Evolutionary conservation across 2,797 vertebrate genomes (phyloP).

Genomic region (Morelia viridis): DNA sequence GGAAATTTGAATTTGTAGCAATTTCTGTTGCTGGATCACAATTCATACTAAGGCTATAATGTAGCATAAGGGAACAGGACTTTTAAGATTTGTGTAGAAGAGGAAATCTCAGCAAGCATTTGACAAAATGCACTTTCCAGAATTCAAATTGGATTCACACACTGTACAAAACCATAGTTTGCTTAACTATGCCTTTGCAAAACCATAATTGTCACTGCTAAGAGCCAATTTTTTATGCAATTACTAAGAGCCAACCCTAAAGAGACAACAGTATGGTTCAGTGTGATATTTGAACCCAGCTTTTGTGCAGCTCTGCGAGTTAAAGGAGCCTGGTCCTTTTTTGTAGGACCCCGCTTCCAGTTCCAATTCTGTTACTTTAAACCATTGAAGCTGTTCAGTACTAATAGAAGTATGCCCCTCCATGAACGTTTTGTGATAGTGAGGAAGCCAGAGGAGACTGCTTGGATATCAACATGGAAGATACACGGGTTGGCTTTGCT

Average conservation of each 20-base stretch:
- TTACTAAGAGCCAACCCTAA: background rate
- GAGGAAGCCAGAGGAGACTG: background rate
- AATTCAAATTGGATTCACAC: background rate
- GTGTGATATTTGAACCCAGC: background rate
- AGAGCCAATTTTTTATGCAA: background rate
- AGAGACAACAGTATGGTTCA: background rate
- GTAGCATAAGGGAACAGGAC: background rate
- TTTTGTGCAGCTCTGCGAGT: background rate
- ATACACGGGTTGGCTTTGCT: slow-evolving; percentile 4
- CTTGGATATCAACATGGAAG: background rate
- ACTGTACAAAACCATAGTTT: background rate
- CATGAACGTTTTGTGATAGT: background rate
- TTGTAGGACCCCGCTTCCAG: background rate
- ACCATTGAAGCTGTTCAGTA: background rate
- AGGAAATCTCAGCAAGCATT: background rate
- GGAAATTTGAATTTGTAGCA: background rate
- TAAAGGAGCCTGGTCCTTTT: background rate
- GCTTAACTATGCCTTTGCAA: background rate
- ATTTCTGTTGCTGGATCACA: background rate
- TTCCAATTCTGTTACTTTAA: background rate
- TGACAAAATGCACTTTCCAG: background rate
- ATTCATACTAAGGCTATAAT: background rate
- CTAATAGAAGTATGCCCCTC: no score
- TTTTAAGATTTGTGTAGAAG: background rate
- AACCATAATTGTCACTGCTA: background rate